Percentiles rank a stretch among this genome's conserved stretches.
Conservation (phyloP, 2,113 vertebrate genomes). For the Nematolebias whitei region DNA sequence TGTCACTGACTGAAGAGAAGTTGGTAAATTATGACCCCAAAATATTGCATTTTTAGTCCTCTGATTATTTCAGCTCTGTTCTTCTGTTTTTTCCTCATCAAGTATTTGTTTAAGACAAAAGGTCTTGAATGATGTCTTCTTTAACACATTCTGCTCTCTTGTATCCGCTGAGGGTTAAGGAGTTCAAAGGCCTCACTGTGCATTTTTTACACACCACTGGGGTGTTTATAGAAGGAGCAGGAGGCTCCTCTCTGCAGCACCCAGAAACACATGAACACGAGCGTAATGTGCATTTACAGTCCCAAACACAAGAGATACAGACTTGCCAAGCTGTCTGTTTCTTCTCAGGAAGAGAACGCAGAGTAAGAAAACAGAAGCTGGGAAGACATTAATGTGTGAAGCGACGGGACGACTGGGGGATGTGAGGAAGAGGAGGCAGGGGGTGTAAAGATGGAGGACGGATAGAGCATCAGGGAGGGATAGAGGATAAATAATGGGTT, state of each 20-base stretch:
- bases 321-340: constrained; percentile 6
- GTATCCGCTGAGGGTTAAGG: neutral
- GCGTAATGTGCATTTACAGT: constrained; percentile 27
- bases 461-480: constrained; percentile 22
- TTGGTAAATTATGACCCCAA: too few relatives aligned
- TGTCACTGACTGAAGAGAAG: too few relatives aligned
- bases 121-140: too few relatives aligned
- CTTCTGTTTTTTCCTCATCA: too few relatives aligned
- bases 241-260: constrained; percentile 41
- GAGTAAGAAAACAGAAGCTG: constrained; percentile 38
- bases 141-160: too few relatives aligned
- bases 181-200: constrained; percentile 1
- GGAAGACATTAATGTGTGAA: constrained; percentile 24
- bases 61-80: too few relatives aligned
- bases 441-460: constrained; percentile 11
- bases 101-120: too few relatives aligned
- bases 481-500: constrained; percentile 50
- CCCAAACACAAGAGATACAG: constrained; percentile 16
- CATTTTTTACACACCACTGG: constrained; percentile 43
- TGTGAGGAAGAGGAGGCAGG: too few relatives aligned
- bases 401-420: constrained; percentile 4
- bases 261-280: constrained; percentile 31
- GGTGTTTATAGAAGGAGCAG: constrained; percentile 57
- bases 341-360: constrained; percentile 23
- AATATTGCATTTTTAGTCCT: too few relatives aligned